A percentile compares a stretch with the other conserved stretches of the same genome.
These are phyloP conservation scores for Harpagifer antarcticus DNA, from an alignment of 2,797 vertebrate genomes.

Conservation along the genomic window DNA sequence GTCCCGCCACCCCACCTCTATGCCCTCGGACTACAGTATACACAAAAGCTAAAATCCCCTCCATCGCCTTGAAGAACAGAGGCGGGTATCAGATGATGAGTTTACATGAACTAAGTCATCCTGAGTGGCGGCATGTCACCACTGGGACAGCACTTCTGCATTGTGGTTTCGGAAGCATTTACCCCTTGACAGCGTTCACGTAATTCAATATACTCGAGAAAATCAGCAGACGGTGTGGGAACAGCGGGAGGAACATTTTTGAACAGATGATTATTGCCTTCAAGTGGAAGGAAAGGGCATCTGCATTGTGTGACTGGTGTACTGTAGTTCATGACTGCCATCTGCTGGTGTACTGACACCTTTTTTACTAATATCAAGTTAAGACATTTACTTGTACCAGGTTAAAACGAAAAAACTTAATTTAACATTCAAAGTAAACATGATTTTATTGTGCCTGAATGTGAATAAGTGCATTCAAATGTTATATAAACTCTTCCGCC, in stretches of 20 bases:
- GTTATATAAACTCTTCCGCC: neutral
- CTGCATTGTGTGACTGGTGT: neutral
- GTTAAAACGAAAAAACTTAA: neutral
- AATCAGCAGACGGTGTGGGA: constrained; percentile 20
- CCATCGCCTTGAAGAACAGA: constrained; percentile 63
- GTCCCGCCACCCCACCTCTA: constrained; percentile 24
- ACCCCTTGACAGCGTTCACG: constrained; percentile 41
- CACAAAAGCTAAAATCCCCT: constrained; percentile 69
- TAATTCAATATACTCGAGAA: constrained; percentile 47
- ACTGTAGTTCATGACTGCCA: constrained; percentile 43
- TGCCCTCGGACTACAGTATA: constrained; percentile 47
- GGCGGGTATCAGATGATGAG: constrained; percentile 66
- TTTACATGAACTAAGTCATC: constrained; percentile 62
- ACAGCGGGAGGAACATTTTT: neutral
- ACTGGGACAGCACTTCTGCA: constrained; percentile 40
- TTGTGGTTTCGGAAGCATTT: constrained; percentile 52
- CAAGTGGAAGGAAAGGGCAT: constrained; percentile 30
- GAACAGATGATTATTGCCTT: constrained; percentile 25
- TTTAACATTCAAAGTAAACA: neutral
- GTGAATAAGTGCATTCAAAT: neutral
- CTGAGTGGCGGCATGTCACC: constrained; percentile 54
- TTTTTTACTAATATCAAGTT: neutral
- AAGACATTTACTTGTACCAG: neutral
- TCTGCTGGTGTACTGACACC: constrained; percentile 47
- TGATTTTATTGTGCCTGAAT: neutral